Percentiles rank a stretch among this genome's conserved stretches.
Conservation (phyloP, 2,888 invertebrate species). For the Melieria picta region DNA sequence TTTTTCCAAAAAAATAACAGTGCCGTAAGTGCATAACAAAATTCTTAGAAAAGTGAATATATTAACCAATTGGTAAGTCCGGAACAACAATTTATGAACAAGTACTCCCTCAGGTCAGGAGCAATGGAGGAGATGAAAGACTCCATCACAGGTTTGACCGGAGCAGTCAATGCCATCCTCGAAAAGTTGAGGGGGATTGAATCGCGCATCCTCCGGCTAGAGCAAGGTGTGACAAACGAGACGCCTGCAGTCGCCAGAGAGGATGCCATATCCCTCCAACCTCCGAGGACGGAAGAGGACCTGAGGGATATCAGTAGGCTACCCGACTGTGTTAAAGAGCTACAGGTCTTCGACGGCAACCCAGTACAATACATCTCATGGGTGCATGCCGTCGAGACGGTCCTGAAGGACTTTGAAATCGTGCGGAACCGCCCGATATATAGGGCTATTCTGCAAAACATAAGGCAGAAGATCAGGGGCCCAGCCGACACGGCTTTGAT, state of each 20-base stretch:
- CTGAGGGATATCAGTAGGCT: slow-evolving; percentile 4
- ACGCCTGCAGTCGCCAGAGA: not conserved
- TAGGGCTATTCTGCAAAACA: slow-evolving; percentile 37
- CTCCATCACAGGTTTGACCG: not conserved
- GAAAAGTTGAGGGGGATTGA: not conserved
- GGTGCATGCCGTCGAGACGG: slow-evolving; percentile 10
- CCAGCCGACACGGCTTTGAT: slow-evolving; percentile 37
- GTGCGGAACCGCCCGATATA: slow-evolving; percentile 33
- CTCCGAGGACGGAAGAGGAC: slow-evolving; percentile 7
- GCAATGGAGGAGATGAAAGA: not conserved
- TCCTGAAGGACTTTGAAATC: slow-evolving; percentile 30
- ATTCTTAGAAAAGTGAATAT: no score
- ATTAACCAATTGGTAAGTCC: no score
- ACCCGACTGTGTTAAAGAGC: slow-evolving; percentile 19
- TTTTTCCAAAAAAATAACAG: no score
- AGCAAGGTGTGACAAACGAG: not conserved
- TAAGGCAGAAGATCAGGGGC: slow-evolving; percentile 38
- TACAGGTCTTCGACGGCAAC: slow-evolving; percentile 18
- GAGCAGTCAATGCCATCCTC: not conserved
- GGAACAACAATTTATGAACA: no score
- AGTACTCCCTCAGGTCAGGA: no score
- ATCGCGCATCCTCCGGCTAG: not conserved
- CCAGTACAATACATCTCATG: slow-evolving; percentile 16
- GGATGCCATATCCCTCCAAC: not conserved
- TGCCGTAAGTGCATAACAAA: no score